Evolutionary conservation across 2,113 vertebrate genomes (phyloP).

Genomic region (Rhegmatorhina hoffmannsi): DNA sequence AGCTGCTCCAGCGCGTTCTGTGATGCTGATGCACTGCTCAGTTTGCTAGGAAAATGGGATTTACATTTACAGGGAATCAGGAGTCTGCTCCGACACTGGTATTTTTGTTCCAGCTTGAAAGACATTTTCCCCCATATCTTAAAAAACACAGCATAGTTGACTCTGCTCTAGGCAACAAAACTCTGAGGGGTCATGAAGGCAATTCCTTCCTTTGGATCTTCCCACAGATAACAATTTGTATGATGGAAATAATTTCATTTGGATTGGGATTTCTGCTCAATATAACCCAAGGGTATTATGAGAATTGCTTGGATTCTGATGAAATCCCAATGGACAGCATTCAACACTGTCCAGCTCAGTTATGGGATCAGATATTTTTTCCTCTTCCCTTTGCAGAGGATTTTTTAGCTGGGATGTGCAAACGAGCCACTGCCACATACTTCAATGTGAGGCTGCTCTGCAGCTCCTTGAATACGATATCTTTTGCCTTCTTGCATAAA

Average conservation of each 20-base stretch:
- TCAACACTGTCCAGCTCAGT: conserved; percentile 59
- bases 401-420: background rate
- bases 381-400: background rate
- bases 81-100: background rate
- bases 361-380: conserved; percentile 27
- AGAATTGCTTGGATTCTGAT: conserved; percentile 53
- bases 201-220: conserved; percentile 39
- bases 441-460: conserved; percentile 7
- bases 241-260: conserved; percentile 53
- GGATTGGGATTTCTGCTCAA: conserved; percentile 57
- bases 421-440: background rate
- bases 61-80: background rate
- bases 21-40: accelerated
- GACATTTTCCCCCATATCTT: background rate
- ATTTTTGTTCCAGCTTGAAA: background rate
- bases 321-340: conserved; percentile 38
- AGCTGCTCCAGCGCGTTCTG: accelerated
- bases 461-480: background rate
- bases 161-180: conserved; percentile 14
- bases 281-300: conserved; percentile 56
- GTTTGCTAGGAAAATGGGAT: background rate
- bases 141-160: background rate
- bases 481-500: conserved; percentile 56
- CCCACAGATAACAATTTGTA: conserved; percentile 46
- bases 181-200: conserved; percentile 24